Evolutionary conservation across 2,113 vertebrate genomes (phyloP), one percentile per base, ranked within the genome.

Genomic region (Benitochromis conjunctus): DNA sequence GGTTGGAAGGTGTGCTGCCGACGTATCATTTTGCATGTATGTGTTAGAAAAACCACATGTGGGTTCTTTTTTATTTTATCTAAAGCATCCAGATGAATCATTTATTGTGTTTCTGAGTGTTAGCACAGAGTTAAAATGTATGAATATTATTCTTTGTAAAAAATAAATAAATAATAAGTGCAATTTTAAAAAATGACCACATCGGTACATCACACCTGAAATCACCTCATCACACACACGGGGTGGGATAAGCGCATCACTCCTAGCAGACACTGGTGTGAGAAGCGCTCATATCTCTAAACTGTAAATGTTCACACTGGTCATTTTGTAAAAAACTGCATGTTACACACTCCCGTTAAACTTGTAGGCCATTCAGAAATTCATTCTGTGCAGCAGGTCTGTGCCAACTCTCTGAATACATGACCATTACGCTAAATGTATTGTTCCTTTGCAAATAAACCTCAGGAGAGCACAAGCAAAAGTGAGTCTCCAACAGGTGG

Each of bases 311-410:
- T 53, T 51, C n/a, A 76, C 16, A 46, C 48, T 5, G 71, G 3
- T 58, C 56, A 91, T 58, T 84, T 88, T 16, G 43, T 14, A 51
- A 86, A 74, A 2, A 82, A 87, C 90, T 92, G 88, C 90, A 92
- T 89, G 89, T 90, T 14, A 10, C 54, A 79, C 4, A 48, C 11
- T 31, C 46, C 16, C 16, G 19, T 0, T 51, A 53, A 31, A 76
- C 71, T 13, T 76, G 26, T 5, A 9, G 71, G 26, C 48, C 71
- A 53, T 53, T 53, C 26, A 76, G n/a, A 53, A 53, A 76, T 76
- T 19, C 4, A 2, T 6, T 79, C 19, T 55, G 51, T 36, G 82
- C 8, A 21, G 31, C 34, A 58, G 1, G 5, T 78, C 77, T 11
- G 36, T 77, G 74, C 62, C 79, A 84, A 2, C 19, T 86, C 81